Base-by-base conservation (phyloP, 2,888 invertebrate genomes). In the Ochropacha duplaris region DNA sequence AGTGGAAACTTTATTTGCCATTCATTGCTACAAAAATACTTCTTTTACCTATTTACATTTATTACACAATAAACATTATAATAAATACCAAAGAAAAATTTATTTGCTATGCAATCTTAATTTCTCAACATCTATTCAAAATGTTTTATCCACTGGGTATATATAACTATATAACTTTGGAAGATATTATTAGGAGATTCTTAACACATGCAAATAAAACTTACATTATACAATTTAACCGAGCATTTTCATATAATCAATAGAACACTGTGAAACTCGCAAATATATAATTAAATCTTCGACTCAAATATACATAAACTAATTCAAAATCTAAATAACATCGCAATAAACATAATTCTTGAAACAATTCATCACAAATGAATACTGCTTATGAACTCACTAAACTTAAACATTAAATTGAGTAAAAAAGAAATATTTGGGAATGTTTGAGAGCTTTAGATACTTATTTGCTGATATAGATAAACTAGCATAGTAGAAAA, bases 21-120 rank as follows among this genome's bases (percentile, higher is more conserved):
- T 78, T 72, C 65, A 61, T 78, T 72, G 69, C 76, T 87, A 87
- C 77, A 89, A 88, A 89, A 88, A 88, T 87, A 87, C 67, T 77
- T 81, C 69, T 76, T 78, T 72, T 69, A 71, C 68, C 64, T 67
- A 58, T 52, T 34, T 24, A 22, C 50, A 54, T 62, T 58, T 49
- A 58, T 61, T 61, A 66, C 9, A 44, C 19, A 55, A 66, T 76
- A 67, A 67, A 74, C 66, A 73, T 71, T 12, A 34, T 14, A 14
- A 34, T 58, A 57, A 67, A 69, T 59, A 58, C 65, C 63, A 57
- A 56, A 31, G 61, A 60, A 61, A 62, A 78, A 81, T 79, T 68
- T 60, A 66, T 62, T 54, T 62, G n/a, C 44, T 14, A 6, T 6
- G 44, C 9, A 44, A 44, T 9, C 44, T 44, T 44, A 19, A 31